Evolutionary conservation across 92 coral and sea anemone genomes (phyloP).

Genomic region (Porites cylindrica): DNA sequence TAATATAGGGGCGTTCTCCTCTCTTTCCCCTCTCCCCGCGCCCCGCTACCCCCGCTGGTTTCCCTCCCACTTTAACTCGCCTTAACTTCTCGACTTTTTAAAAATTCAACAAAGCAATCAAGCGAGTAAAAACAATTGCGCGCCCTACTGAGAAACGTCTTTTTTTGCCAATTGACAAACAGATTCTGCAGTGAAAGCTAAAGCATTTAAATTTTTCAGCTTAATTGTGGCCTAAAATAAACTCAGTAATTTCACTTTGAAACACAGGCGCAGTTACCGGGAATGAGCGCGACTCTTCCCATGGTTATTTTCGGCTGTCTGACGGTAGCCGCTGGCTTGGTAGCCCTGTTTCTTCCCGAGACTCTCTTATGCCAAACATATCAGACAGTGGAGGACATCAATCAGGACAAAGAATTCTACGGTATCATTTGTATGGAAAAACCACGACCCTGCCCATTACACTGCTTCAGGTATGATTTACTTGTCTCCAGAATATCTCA

Average conservation of each 20-base stretch:
- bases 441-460: slow-evolving; percentile 26
- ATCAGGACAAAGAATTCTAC: slow-evolving; percentile 55
- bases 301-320: slow-evolving; percentile 69
- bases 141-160: too few relatives aligned
- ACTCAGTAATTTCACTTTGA: neutral
- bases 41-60: too few relatives aligned
- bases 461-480: slow-evolving; percentile 8
- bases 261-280: slow-evolving; percentile 70
- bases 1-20: too few relatives aligned
- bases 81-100: too few relatives aligned
- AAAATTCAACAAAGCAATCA: too few relatives aligned
- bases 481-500: neutral
- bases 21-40: too few relatives aligned
- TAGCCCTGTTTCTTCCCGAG: slow-evolving; percentile 77
- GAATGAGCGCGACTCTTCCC: slow-evolving; percentile 63
- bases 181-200: too few relatives aligned
- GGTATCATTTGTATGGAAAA: slow-evolving; percentile 36
- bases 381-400: slow-evolving; percentile 74
- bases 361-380: slow-evolving; percentile 58
- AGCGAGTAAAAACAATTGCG: too few relatives aligned
- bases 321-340: slow-evolving; percentile 69
- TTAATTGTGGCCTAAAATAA: too few relatives aligned
- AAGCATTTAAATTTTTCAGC: too few relatives aligned
- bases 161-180: too few relatives aligned
- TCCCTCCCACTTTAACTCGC: too few relatives aligned